Conservation (phyloP, 2,797 vertebrate genomes). For the Cynopterus sphinx region DNA sequence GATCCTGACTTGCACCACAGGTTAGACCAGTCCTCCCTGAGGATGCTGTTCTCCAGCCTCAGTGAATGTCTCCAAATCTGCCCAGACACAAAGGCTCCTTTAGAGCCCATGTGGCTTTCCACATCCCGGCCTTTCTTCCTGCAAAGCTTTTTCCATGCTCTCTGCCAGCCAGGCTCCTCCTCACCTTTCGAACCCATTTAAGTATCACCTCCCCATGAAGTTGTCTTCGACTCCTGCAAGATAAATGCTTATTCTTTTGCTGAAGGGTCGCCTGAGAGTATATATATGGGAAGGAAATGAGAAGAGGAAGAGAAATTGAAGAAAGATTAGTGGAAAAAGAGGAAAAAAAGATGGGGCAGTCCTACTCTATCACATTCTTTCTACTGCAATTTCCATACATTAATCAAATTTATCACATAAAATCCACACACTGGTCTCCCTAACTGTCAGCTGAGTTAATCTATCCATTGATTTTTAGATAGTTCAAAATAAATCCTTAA, state of each 20-base stretch:
- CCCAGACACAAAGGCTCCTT: background rate
- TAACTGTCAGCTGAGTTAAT: background rate
- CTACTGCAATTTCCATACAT: background rate
- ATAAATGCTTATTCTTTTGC: background rate
- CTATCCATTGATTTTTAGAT: slow-evolving; percentile 39
- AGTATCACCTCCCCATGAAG: background rate
- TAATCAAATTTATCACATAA: slow-evolving; percentile 46
- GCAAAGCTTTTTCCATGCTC: background rate
- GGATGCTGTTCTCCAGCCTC: background rate
- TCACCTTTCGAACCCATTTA: background rate
- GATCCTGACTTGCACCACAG: background rate
- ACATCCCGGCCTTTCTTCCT: background rate
- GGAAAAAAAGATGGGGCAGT: background rate
- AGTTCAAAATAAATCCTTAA: slow-evolving; percentile 37
- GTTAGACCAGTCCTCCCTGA: background rate
- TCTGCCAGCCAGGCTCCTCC: background rate
- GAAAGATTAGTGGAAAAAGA: background rate
- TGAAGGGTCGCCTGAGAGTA: background rate
- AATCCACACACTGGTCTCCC: background rate
- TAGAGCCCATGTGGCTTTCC: background rate
- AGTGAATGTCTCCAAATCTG: background rate
- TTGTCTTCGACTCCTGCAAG: background rate
- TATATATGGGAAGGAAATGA: background rate
- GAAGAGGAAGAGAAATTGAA: background rate
- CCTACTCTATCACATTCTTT: background rate